Evolutionary conservation across 2,113 vertebrate species (phyloP).

Genomic region (Bubo scandiacus): DNA sequence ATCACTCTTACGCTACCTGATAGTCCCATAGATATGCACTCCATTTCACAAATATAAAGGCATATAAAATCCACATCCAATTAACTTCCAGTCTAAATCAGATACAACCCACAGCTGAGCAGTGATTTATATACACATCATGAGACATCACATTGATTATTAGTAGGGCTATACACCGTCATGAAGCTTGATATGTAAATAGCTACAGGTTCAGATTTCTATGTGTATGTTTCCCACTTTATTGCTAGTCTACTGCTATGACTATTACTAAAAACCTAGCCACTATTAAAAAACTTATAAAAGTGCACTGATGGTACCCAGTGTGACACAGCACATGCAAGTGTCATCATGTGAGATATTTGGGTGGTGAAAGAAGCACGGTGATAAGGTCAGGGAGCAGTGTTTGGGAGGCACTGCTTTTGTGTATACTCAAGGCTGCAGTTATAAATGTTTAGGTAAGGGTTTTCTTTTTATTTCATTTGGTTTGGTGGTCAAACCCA

Average conservation of each 20-base stretch:
- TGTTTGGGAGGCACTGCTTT: neutral
- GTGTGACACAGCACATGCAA: neutral
- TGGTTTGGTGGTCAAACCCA: neutral
- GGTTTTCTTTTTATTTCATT: neutral
- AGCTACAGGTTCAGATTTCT: neutral
- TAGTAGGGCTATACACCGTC: neutral
- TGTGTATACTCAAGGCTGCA: neutral
- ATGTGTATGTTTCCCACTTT: neutral
- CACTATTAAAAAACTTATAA: neutral
- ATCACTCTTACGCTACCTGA: neutral
- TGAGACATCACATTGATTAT: neutral
- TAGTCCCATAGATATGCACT: neutral
- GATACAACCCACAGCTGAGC: neutral
- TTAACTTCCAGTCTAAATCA: slow-evolving; percentile 36
- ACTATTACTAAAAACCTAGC: neutral
- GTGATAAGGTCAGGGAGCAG: neutral
- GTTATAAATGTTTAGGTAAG: neutral
- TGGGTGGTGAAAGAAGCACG: neutral
- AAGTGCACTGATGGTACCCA: neutral
- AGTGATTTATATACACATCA: neutral
- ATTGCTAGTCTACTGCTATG: neutral
- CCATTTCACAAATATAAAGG: slow-evolving; percentile 5
- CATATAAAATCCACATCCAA: neutral
- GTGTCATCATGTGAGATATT: neutral
- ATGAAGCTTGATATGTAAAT: neutral